Conservation (phyloP, 1,140 invertebrate species). For the Diachasma alloeum region DNA sequence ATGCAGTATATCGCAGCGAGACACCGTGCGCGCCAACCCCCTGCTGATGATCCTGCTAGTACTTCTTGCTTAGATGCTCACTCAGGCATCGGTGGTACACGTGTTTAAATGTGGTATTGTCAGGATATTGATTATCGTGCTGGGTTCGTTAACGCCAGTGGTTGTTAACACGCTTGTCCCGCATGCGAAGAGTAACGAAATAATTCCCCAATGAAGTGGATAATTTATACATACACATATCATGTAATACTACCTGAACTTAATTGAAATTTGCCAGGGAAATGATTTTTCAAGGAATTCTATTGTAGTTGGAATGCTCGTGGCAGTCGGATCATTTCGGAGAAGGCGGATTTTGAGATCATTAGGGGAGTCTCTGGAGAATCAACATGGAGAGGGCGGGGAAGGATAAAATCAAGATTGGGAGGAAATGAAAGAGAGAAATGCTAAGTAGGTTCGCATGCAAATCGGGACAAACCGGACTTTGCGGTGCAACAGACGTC, state of each 20-base stretch:
- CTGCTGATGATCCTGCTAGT: neutral
- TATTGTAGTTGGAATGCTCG: neutral
- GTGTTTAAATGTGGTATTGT: conserved; percentile 1
- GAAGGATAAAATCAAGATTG: neutral
- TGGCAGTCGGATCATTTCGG: neutral
- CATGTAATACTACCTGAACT: neutral
- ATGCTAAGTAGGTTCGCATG: conserved; percentile 41
- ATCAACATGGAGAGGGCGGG: no score
- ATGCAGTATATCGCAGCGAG: neutral
- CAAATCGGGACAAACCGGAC: conserved; percentile 40
- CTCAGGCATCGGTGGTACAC: neutral
- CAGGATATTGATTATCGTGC: conserved; percentile 3
- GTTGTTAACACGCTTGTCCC: neutral
- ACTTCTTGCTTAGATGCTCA: neutral
- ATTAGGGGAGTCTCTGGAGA: neutral
- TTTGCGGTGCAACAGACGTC: conserved; percentile 42
- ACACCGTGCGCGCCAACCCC: neutral
- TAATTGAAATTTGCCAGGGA: neutral
- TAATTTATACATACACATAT: neutral
- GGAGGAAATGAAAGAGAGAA: conserved; percentile 19
- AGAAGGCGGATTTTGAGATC: neutral
- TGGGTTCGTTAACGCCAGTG: conserved; percentile 1
- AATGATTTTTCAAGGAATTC: neutral
- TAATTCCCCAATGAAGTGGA: neutral
- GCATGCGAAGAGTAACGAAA: neutral